These are phyloP conservation scores for Galaxea fascicularis DNA, from an alignment of 92 coral and sea anemone species.

Conservation along the genomic window DNA sequence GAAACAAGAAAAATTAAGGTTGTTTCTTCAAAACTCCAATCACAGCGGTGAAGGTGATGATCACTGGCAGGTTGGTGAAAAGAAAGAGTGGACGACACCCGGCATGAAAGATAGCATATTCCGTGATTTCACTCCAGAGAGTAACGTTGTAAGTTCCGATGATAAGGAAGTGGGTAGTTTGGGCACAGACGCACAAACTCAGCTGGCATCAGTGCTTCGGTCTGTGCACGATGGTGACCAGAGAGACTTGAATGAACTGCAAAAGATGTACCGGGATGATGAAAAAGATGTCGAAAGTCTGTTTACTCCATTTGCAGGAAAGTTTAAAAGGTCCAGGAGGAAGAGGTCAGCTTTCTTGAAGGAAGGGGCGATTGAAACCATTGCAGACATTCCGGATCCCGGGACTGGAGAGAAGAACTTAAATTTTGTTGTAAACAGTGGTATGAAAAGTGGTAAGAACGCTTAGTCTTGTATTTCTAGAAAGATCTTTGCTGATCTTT, in stretches of 20 bases:
- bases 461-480: not conserved
- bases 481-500: not conserved
- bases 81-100: not conserved
- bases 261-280: conserved; percentile 30
- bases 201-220: conserved; percentile 36
- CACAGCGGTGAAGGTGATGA: not conserved
- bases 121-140: conserved; percentile 32
- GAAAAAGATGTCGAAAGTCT: conserved; percentile 36
- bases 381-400: conserved; percentile 27
- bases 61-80: not conserved
- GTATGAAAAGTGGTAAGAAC: not conserved
- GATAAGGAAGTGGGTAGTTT: conserved; percentile 25
- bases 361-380: conserved; percentile 23
- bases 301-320: conserved; percentile 2
- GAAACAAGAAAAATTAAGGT: conserved; percentile 19
- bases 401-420: conserved; percentile 19
- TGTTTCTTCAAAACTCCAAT: not conserved
- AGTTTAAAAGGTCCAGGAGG: not conserved
- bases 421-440: conserved; percentile 3
- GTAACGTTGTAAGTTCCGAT: conserved; percentile 24
- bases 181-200: conserved; percentile 26
- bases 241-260: conserved; percentile 38
- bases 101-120: not conserved
- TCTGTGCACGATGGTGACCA: conserved; percentile 33
- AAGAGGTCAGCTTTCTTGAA: not conserved